These are phyloP conservation scores for Umimayanthus kanabou DNA, from an alignment of 92 coral and sea anemone genomes.

Conservation along the genomic window DNA sequence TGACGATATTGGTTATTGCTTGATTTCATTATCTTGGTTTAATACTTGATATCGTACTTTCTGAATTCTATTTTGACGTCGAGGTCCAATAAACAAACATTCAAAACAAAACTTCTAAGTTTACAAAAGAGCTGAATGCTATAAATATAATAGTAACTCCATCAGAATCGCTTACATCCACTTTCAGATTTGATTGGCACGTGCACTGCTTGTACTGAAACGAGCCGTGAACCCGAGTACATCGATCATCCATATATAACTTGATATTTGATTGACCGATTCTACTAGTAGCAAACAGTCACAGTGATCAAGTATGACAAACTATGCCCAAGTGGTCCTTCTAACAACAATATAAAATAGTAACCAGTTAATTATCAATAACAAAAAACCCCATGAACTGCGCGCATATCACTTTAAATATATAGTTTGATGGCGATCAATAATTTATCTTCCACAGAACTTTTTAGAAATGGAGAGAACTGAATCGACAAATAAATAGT, in stretches of 20 bases:
- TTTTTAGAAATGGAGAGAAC: background rate
- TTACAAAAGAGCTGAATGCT: no score
- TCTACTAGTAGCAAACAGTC: background rate
- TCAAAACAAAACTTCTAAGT: no score
- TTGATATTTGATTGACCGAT: background rate
- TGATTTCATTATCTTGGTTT: no score
- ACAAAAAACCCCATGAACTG: background rate
- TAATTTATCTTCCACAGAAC: background rate
- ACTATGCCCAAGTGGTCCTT: background rate
- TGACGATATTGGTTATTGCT: no score
- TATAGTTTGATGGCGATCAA: background rate
- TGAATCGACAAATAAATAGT: background rate
- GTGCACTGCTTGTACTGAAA: no score
- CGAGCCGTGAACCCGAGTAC: no score
- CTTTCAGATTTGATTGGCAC: no score
- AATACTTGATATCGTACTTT: no score
- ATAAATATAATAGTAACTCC: no score
- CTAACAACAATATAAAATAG: background rate
- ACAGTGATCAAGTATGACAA: constrained; percentile 8
- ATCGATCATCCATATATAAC: background rate
- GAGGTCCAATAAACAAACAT: no score
- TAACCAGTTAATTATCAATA: background rate
- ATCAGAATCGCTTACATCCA: no score
- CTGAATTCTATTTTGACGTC: no score
- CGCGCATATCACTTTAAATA: background rate